Percentiles rank a stretch among this genome's conserved stretches.
These are phyloP conservation scores for Suricata suricatta DNA, from an alignment of 2,113 vertebrate genomes.

Conservation along the genomic window DNA sequence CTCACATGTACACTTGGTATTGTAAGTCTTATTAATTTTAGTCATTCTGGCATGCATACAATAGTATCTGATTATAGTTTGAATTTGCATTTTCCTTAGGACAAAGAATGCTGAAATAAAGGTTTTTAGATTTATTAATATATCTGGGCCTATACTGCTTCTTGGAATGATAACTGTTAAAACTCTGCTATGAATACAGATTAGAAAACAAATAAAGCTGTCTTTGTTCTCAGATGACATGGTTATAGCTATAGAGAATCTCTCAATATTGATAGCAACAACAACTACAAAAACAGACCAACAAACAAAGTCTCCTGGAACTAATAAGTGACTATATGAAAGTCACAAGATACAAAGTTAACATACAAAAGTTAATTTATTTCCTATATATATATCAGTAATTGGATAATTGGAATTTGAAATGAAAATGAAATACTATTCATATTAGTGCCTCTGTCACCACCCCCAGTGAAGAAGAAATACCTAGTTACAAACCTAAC, in stretches of 20 bases:
- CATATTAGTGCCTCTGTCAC: background rate
- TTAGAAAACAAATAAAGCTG: background rate
- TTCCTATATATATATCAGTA: background rate
- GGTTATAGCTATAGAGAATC: background rate
- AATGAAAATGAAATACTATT: background rate
- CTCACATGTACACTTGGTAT: background rate
- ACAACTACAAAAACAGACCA: background rate
- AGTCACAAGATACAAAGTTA: background rate
- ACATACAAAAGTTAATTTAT: background rate
- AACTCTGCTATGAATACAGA: background rate
- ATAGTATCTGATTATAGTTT: background rate
- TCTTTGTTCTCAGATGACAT: background rate
- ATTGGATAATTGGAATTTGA: background rate
- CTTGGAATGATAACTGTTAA: background rate
- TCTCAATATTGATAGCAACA: background rate
- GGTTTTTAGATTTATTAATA: background rate
- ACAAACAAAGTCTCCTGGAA: background rate
- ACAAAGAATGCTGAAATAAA: background rate
- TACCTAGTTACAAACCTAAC: background rate
- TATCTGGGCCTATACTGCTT: background rate
- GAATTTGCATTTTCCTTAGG: background rate
- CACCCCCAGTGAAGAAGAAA: background rate
- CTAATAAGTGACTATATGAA: background rate
- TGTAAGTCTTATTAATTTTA: background rate
- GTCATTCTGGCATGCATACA: background rate